These are phyloP conservation scores for Catagonus wagneri DNA, from an alignment of 2,113 vertebrate genomes.

Conservation along the genomic window DNA sequence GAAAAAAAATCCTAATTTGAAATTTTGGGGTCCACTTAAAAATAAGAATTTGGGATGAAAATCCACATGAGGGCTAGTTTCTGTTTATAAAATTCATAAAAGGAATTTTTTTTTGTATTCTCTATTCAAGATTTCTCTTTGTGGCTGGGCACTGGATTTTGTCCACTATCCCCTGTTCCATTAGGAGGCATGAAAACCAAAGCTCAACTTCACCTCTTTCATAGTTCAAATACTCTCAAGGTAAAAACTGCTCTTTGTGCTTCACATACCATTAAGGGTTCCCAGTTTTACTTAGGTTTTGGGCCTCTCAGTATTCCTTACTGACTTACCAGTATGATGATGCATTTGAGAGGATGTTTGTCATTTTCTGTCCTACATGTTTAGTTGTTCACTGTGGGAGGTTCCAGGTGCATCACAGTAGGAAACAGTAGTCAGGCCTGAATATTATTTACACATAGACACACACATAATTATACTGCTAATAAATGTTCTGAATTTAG, in stretches of 20 bases:
- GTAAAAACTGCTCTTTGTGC: slow-evolving; percentile 17
- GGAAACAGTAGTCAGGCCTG: neutral
- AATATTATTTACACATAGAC: neutral
- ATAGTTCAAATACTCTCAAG: slow-evolving; percentile 23
- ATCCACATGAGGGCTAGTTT: neutral
- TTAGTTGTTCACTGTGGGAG: neutral
- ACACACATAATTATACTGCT: neutral
- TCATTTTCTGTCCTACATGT: slow-evolving; percentile 52
- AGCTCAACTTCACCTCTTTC: neutral
- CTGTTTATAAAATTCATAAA: slow-evolving; percentile 13
- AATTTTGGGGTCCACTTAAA: neutral
- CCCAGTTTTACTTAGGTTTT: neutral
- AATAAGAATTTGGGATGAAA: slow-evolving; percentile 14
- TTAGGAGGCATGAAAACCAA: neutral
- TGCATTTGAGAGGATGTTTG: slow-evolving; percentile 10
- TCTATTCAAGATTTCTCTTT: slow-evolving; percentile 17
- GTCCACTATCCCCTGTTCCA: neutral
- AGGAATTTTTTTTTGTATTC: neutral
- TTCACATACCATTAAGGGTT: neutral
- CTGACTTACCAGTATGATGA: neutral
- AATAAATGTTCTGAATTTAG: slow-evolving; percentile 56
- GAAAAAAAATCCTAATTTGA: slow-evolving; percentile 44
- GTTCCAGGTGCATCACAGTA: neutral
- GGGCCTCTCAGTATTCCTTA: neutral
- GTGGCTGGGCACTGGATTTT: neutral